Percentiles rank a stretch among this genome's conserved stretches.
phyloP scores from a whole-genome alignment of 2,888 invertebrate species.

The Ditula angustiorana region DNA sequence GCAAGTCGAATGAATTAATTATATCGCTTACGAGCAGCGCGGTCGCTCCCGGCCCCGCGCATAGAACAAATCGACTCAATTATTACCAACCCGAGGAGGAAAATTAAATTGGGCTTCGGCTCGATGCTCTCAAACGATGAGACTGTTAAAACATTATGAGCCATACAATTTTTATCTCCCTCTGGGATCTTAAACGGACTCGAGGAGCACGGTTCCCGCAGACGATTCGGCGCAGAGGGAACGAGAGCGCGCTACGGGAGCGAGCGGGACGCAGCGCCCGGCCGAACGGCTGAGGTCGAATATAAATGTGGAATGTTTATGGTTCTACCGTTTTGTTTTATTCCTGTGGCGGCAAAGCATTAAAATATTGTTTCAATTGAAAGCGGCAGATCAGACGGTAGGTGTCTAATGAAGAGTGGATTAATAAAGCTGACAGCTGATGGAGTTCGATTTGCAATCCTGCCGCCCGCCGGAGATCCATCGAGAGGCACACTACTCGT shows the following conservation, averaged over 20 bases:
- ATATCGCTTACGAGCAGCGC: slow-evolving; percentile 67
- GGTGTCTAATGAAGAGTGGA: slow-evolving; percentile 78
- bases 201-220: slow-evolving; percentile 67
- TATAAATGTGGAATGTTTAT: slow-evolving; percentile 86
- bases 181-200: slow-evolving; percentile 68
- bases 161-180: slow-evolving; percentile 80
- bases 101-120: slow-evolving; percentile 78
- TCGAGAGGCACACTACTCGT: slow-evolving; percentile 63
- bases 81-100: slow-evolving; percentile 73
- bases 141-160: slow-evolving; percentile 84
- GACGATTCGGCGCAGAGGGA: slow-evolving; percentile 79
- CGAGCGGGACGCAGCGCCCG: slow-evolving; percentile 58
- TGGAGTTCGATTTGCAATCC: slow-evolving; percentile 74
- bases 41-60: slow-evolving; percentile 63
- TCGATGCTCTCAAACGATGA: slow-evolving; percentile 65
- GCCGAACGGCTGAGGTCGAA: slow-evolving; percentile 82
- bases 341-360: slow-evolving; percentile 78
- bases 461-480: slow-evolving; percentile 53
- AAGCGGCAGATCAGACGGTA: slow-evolving; percentile 78
- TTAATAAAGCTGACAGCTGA: slow-evolving; percentile 74
- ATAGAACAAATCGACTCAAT: slow-evolving; percentile 82
- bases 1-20: slow-evolving; percentile 70
- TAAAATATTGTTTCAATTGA: slow-evolving; percentile 85
- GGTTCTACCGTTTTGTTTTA: slow-evolving; percentile 85
- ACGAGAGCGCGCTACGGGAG: slow-evolving; percentile 56